These are phyloP conservation scores for Lordiphosa andalusiaca DNA, from an alignment of 2,888 invertebrate genomes.

Conservation along the genomic window DNA sequence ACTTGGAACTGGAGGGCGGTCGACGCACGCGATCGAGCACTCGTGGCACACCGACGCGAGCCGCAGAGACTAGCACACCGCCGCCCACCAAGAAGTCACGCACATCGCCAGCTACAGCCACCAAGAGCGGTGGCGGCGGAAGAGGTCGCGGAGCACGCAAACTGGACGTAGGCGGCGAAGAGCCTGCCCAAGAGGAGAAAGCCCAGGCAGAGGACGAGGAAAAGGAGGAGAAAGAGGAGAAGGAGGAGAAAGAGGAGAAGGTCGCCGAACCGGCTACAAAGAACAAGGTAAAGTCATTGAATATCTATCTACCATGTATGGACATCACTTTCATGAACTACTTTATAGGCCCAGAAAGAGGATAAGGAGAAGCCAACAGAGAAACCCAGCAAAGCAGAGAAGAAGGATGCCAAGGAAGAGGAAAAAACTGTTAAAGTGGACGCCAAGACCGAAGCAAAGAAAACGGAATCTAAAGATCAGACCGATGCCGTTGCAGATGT, in stretches of 20 bases:
- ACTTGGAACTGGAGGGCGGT: conserved; percentile 77
- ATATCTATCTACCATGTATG: not conserved
- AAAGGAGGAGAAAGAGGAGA: conserved; percentile 1
- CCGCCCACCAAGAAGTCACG: conserved; percentile 78
- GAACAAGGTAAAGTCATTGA: conserved; percentile 40
- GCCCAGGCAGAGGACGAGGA: conserved; percentile 13
- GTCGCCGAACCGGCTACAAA: conserved; percentile 23
- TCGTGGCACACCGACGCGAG: conserved; percentile 75
- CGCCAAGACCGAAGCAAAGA: conserved; percentile 26
- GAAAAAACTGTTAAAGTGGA: conserved; percentile 25
- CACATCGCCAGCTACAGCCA: conserved; percentile 60
- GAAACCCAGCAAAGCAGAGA: conserved; percentile 2
- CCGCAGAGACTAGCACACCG: conserved; percentile 71
- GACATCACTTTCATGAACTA: conserved; percentile 3
- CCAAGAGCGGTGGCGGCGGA: conserved; percentile 52
- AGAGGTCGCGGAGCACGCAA: conserved; percentile 76
- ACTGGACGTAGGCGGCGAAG: conserved; percentile 62
- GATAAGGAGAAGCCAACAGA: conserved; percentile 43
- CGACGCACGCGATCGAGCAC: conserved; percentile 79
- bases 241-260: conserved; percentile 5
- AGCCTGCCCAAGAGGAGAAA: conserved; percentile 53
- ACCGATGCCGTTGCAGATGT: conserved; percentile 39
- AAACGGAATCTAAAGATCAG: conserved; percentile 43
- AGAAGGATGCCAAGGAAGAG: conserved; percentile 7
- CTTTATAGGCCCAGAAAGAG: conserved; percentile 48